Conservation (phyloP, 92 coral and sea anemone species). For the Epizoanthus rinbou region DNA sequence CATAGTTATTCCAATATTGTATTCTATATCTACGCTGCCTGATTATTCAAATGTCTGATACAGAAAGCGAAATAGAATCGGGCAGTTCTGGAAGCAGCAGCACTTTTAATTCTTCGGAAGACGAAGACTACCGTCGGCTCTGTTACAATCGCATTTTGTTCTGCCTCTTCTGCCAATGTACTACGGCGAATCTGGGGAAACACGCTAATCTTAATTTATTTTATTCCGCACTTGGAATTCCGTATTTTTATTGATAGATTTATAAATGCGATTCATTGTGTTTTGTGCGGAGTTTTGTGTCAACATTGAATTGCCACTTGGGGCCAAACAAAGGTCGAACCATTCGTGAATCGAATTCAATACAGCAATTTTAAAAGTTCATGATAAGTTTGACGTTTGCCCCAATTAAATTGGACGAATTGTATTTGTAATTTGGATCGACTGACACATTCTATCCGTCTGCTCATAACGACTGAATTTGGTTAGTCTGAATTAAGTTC, state of each 20-base stretch:
- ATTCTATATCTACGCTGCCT: background rate
- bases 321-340: too few species aligned
- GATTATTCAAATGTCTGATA: slow-evolving; percentile 23
- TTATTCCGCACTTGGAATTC: slow-evolving; percentile 14
- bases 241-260: slow-evolving; percentile 24
- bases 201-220: slow-evolving; percentile 13
- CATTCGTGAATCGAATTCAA: too few species aligned
- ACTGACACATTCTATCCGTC: too few species aligned
- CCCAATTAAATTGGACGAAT: too few species aligned
- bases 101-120: slow-evolving; percentile 18
- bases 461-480: too few species aligned
- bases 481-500: too few species aligned
- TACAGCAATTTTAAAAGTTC: too few species aligned
- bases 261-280: background rate
- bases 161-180: slow-evolving; percentile 3
- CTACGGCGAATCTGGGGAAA: background rate
- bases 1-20: slow-evolving; percentile 17
- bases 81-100: slow-evolving; percentile 36
- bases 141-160: too few species aligned
- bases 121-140: slow-evolving; percentile 25
- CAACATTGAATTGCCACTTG: background rate
- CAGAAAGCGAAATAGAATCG: slow-evolving; percentile 30
- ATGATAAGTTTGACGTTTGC: too few species aligned
- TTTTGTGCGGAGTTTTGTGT: slow-evolving; percentile 27
- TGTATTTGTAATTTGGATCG: too few species aligned